Conservation (phyloP, 2,797 vertebrate species). For the Rhinoraja longicauda region DNA sequence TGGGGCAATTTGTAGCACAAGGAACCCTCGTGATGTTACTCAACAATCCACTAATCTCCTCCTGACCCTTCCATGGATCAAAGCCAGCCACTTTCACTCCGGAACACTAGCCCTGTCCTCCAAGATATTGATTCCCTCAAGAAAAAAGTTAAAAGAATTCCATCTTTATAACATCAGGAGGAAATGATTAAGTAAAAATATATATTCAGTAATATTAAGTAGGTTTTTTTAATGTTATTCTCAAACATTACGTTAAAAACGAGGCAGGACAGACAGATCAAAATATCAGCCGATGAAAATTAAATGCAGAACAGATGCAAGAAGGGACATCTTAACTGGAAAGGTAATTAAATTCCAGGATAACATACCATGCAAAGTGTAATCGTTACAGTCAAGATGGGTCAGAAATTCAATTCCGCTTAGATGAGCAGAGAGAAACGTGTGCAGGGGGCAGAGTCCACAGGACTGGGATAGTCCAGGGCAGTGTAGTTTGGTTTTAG, state of each 20-base stretch:
- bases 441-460: not conserved
- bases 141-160: not conserved
- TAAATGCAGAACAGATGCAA: slow-evolving; percentile 15
- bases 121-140: too few species aligned
- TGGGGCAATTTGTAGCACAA: too few species aligned
- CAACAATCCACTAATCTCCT: too few species aligned
- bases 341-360: not conserved
- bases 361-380: not conserved
- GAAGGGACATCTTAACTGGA: not conserved
- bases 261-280: not conserved
- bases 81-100: too few species aligned
- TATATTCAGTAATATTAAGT: not conserved
- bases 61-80: too few species aligned
- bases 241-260: not conserved
- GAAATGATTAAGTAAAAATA: not conserved
- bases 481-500: too few species aligned
- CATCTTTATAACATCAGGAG: not conserved
- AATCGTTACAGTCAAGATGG: not conserved
- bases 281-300: not conserved
- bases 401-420: not conserved
- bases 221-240: not conserved
- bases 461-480: too few species aligned
- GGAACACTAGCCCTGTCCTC: too few species aligned
- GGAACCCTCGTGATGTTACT: too few species aligned
- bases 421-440: not conserved